These are phyloP conservation scores for Notocelia uddmanniana DNA, from an alignment of 2,888 invertebrate genomes.

Conservation along the genomic window DNA sequence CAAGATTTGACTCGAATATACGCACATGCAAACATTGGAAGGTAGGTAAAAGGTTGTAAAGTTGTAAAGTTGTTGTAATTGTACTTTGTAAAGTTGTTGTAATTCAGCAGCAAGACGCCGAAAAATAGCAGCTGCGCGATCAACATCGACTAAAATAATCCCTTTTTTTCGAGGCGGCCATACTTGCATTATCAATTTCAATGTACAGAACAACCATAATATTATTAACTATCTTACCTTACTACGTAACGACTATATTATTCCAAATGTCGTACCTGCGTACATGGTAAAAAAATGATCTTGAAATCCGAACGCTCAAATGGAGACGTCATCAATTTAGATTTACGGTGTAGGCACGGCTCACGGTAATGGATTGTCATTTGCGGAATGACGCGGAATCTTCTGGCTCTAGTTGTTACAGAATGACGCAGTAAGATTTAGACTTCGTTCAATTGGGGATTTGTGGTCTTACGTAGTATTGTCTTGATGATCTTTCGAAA, in stretches of 20 bases:
- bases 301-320: conserved; percentile 15
- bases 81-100: no score
- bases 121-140: no score
- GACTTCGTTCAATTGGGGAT: conserved; percentile 1
- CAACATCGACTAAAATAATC: no score
- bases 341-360: conserved; percentile 29
- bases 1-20: no score
- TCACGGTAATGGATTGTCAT: conserved; percentile 43
- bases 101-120: no score
- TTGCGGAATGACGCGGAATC: conserved; percentile 37
- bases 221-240: no score
- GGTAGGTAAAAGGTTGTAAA: no score
- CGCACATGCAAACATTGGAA: no score
- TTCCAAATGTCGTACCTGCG: neutral
- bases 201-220: no score
- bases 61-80: no score
- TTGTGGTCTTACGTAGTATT: neutral
- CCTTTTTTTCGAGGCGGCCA: no score
- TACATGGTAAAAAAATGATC: neutral
- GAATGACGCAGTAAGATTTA: conserved; percentile 15
- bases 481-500: neutral
- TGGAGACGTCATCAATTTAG: conserved; percentile 38
- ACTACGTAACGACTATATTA: neutral
- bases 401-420: conserved; percentile 13
- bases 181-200: no score